Evolutionary conservation across 2,113 vertebrate genomes (phyloP), one percentile per base, ranked within the genome.

Genomic region (Scartelaos histophorus): DNA sequence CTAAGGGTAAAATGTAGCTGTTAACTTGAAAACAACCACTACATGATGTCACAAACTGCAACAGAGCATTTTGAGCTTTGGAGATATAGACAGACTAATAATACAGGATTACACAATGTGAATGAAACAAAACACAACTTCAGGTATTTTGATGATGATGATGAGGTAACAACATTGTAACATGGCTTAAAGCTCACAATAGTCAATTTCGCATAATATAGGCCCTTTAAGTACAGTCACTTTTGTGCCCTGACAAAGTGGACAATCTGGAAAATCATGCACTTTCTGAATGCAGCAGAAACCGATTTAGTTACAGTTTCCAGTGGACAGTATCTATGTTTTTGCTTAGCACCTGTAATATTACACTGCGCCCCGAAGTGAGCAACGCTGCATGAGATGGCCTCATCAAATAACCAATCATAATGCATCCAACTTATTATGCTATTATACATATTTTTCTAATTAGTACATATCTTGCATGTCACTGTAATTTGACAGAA

Each of bases 291-390:
- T 29, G 56, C 6, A 66, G 35, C n/a, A 13, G 34, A 64, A 25
- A 10, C 5, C 0, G 51, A 46, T 74, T 79, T 43, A 71, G 73
- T 62, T 13, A 11, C 51, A 46, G 85, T 87, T 91, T 88, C 78
- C 85, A 90, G 84, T 79, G 80, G 4, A 58, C 22, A 25, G 56
- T 73, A 19, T 29, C 11, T 67, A 65, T 53, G 66, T 84, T 78
- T 82, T 84, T 75, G 46, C 29, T 29, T 35, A 54, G 70, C 38
- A 62, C 19, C 45, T 67, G 66, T 45, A 66, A 70, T 62, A 54
- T 57, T 54, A 38, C 19, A 1, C 62, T 47, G 65, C 57, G 70
- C 82, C 53, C 58, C 21, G 57, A 61, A 64, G 45, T 3, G 0
- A 67, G 61, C 25, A 13, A 22, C 7, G 61, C 84, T 87, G 80